These are phyloP conservation scores for Podarcis lilfordi DNA, from an alignment of 2,797 vertebrate genomes.

Conservation along the genomic window DNA sequence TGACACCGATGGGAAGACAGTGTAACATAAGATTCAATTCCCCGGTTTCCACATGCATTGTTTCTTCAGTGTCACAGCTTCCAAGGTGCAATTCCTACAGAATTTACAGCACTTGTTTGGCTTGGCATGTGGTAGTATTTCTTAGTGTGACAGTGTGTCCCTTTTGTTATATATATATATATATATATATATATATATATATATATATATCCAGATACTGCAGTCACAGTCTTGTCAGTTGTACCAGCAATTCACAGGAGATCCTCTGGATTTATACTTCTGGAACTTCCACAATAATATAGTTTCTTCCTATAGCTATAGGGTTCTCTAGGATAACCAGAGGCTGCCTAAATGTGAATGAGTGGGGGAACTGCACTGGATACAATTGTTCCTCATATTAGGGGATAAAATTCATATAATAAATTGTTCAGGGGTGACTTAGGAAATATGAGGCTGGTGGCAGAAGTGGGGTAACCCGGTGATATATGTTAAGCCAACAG, in stretches of 20 bases:
- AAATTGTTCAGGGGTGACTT: not conserved
- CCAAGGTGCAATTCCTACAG: not conserved
- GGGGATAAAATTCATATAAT: not conserved
- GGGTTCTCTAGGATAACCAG: conserved; percentile 3
- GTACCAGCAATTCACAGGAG: not conserved
- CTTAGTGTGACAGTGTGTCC: not conserved
- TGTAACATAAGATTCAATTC: not conserved
- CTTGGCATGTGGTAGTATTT: not conserved
- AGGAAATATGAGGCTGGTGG: not conserved
- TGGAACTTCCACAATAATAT: not conserved
- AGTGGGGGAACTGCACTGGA: not conserved
- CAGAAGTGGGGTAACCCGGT: not conserved
- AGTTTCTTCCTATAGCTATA: not conserved
- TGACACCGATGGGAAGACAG: not conserved
- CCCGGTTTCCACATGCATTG: not conserved
- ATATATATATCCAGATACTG: not conserved
- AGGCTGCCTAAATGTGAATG: not conserved
- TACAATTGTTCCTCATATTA: not conserved
- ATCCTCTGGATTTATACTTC: not conserved
- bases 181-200: not conserved
- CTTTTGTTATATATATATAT: not conserved
- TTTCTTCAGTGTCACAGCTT: not conserved
- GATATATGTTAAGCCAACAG: not conserved
- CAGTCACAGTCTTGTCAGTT: not conserved
- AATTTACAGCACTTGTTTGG: not conserved